Conservation (phyloP, 2,888 invertebrate species). For the Mellilla xanthometata region DNA sequence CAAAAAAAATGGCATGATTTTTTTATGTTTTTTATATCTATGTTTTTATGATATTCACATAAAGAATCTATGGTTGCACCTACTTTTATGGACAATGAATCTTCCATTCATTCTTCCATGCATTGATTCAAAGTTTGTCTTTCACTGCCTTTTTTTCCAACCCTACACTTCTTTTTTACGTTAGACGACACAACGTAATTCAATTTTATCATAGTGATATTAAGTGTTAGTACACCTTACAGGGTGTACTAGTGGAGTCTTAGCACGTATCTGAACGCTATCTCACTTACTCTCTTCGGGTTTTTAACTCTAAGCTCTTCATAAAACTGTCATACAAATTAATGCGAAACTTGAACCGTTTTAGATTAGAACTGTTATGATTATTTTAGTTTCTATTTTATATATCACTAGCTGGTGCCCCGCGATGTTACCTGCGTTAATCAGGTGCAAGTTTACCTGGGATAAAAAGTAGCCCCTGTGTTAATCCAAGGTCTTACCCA, state of each 20-base stretch:
- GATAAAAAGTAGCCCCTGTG: too few relatives aligned
- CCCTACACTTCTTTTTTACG: constrained; percentile 15
- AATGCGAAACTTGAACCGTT: constrained; percentile 4
- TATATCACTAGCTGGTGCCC: too few relatives aligned
- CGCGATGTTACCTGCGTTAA: too few relatives aligned
- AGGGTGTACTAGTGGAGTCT: constrained; percentile 30
- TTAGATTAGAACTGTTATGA: constrained; percentile 4
- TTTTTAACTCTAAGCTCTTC: constrained; percentile 29
- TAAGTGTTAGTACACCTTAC: constrained; percentile 61
- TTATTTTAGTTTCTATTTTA: constrained; percentile 4
- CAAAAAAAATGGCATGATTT: too few relatives aligned
- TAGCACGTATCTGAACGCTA: constrained; percentile 40
- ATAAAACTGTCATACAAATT: constrained; percentile 16
- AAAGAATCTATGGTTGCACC: too few relatives aligned
- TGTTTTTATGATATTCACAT: too few relatives aligned
- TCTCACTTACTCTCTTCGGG: constrained; percentile 36
- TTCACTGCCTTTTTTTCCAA: constrained; percentile 16
- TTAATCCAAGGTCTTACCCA: too few relatives aligned
- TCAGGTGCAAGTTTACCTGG: too few relatives aligned
- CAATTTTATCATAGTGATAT: constrained; percentile 67
- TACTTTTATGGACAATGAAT: too few relatives aligned
- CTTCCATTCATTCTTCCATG: too few relatives aligned
- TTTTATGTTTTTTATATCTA: too few relatives aligned
- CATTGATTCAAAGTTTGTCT: too few relatives aligned
- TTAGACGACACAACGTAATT: constrained; percentile 39